Evolutionary conservation across 2,797 vertebrate genomes (phyloP).

Genomic region (Falco cherrug): DNA sequence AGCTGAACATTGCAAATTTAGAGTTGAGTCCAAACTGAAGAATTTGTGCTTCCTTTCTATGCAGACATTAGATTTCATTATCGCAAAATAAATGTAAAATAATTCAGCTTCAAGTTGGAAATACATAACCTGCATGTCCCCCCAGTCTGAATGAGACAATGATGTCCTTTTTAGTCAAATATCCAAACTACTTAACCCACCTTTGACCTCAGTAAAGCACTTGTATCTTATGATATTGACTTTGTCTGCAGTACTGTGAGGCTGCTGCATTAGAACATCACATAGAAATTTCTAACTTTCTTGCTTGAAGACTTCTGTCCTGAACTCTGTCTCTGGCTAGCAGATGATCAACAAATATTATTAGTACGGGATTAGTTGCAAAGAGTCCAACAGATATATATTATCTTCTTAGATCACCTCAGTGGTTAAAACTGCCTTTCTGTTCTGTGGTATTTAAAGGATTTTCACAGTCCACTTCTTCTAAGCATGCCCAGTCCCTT

Average conservation of each 20-base stretch:
- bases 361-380: not conserved
- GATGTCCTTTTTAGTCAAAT: not conserved
- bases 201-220: not conserved
- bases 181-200: not conserved
- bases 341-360: not conserved
- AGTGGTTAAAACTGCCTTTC: constrained; percentile 12
- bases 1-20: not conserved
- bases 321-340: not conserved
- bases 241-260: not conserved
- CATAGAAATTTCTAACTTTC: not conserved
- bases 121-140: not conserved
- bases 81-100: not conserved
- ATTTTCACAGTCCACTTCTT: constrained; percentile 39
- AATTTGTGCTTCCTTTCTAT: not conserved
- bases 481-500: not conserved
- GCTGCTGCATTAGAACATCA: not conserved
- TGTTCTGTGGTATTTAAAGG: constrained; percentile 9
- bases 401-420: not conserved
- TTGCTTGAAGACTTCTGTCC: not conserved
- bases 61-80: not conserved
- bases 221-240: not conserved
- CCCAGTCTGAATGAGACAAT: not conserved
- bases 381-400: not conserved
- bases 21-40: not conserved
- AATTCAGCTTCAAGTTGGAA: not conserved